These are phyloP conservation scores for Ormyrus pomaceus DNA, from an alignment of 2,888 invertebrate species.

Conservation along the genomic window DNA sequence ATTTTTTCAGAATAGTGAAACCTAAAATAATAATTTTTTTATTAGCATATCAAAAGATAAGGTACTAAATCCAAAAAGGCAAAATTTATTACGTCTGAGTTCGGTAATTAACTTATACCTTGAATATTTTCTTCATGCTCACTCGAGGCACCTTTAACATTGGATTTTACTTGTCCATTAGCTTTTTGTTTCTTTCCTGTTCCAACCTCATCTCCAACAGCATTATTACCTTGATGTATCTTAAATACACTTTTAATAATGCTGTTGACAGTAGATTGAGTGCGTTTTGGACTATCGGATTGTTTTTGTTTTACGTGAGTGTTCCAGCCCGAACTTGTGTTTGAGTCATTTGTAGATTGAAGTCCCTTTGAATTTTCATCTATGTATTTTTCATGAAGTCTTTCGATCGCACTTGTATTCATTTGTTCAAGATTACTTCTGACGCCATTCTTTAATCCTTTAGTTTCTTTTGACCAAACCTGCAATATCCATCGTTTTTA, in stretches of 20 bases:
- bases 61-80: too few species aligned
- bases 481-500: conserved; percentile 2
- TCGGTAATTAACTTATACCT: conserved; percentile 29
- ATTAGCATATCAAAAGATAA: neutral
- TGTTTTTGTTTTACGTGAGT: conserved; percentile 60
- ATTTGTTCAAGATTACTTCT: conserved; percentile 41
- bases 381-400: conserved; percentile 40
- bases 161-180: conserved; percentile 57
- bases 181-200: conserved; percentile 53
- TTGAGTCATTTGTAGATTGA: conserved; percentile 27
- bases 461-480: conserved; percentile 46
- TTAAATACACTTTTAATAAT: conserved; percentile 69
- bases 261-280: conserved; percentile 67
- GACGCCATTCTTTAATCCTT: conserved; percentile 49
- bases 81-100: neutral
- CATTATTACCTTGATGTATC: conserved; percentile 58
- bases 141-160: conserved; percentile 33
- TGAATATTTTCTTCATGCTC: conserved; percentile 52
- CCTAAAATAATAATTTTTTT: conserved; percentile 54
- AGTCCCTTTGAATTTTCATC: conserved; percentile 44
- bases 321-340: conserved; percentile 53
- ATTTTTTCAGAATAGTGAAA: conserved; percentile 69
- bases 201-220: conserved; percentile 46
- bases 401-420: conserved; percentile 39
- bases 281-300: conserved; percentile 62